Conservation (phyloP, 1,140 invertebrate species). For the Venturia canescens region DNA sequence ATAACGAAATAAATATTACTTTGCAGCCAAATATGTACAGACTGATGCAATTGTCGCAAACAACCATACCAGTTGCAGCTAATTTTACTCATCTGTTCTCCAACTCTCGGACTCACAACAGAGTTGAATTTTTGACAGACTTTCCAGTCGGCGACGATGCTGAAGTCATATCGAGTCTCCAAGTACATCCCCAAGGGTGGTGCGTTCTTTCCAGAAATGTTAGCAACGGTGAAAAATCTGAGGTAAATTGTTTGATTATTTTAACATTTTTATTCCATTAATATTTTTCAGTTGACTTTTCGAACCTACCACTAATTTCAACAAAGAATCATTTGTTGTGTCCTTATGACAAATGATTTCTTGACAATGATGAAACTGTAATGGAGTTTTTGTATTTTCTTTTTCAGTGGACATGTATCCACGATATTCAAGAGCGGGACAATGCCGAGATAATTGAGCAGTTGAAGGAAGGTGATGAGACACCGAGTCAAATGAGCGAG, state of each 20-base stretch:
- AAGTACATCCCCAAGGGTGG: conserved; percentile 95
- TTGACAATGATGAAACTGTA: too few species aligned
- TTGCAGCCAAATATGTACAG: conserved; percentile 91
- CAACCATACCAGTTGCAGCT: conserved; percentile 86
- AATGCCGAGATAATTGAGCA: conserved; percentile 60
- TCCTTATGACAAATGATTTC: too few species aligned
- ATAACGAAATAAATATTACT: conserved; percentile 46
- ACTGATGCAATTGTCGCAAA: conserved; percentile 90
- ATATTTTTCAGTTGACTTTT: too few species aligned
- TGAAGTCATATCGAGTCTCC: conserved; percentile 91
- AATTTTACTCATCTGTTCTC: conserved; percentile 90
- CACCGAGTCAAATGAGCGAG: conserved; percentile 64
- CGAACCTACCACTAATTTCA: too few species aligned
- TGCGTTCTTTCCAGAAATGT: conserved; percentile 92
- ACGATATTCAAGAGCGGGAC: conserved; percentile 90
- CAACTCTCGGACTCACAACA: conserved; percentile 84
- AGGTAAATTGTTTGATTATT: conserved; percentile 81
- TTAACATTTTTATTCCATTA: too few species aligned
- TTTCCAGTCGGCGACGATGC: conserved; percentile 92
- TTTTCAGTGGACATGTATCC: conserved; percentile 92
- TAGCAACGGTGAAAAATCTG: conserved; percentile 88
- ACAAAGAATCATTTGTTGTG: too few species aligned
- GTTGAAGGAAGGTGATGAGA: conserved; percentile 71
- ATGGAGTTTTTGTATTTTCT: too few species aligned
- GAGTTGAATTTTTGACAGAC: conserved; percentile 93